These are phyloP conservation scores for Copidosoma floridanum DNA, from an alignment of 1,140 invertebrate species.

Conservation along the genomic window DNA sequence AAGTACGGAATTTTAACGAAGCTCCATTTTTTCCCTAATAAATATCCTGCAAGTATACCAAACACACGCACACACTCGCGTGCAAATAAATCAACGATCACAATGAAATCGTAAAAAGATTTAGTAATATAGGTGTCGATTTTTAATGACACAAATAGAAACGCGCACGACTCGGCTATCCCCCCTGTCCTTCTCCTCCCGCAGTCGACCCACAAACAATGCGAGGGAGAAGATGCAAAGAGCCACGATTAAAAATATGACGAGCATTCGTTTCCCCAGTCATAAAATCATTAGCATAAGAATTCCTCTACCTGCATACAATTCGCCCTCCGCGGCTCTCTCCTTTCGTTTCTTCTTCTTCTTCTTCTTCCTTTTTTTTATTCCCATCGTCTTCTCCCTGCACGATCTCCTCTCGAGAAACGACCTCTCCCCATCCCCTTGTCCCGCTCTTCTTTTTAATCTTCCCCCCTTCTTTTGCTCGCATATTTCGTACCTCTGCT, in stretches of 20 bases:
- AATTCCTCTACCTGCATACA: slow-evolving; percentile 57
- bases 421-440: slow-evolving; percentile 19
- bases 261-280: slow-evolving; percentile 58
- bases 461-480: neutral
- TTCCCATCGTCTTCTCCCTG: slow-evolving; percentile 28
- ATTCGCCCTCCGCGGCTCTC: too few species aligned
- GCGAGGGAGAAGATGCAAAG: slow-evolving; percentile 38
- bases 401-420: slow-evolving; percentile 11
- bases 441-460: slow-evolving; percentile 14
- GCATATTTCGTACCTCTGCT: slow-evolving; percentile 40
- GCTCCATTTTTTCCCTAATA: too few species aligned
- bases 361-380: slow-evolving; percentile 5
- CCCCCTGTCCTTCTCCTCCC: neutral
- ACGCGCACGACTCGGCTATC: too few species aligned
- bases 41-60: too few species aligned
- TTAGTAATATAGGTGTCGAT: slow-evolving; percentile 21
- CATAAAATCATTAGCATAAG: slow-evolving; percentile 60
- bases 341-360: slow-evolving; percentile 15
- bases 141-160: slow-evolving; percentile 33
- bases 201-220: slow-evolving; percentile 9
- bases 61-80: too few species aligned
- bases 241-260: slow-evolving; percentile 58
- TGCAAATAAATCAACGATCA: too few species aligned
- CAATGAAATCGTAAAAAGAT: slow-evolving; percentile 13
- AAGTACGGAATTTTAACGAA: too few species aligned